These are phyloP conservation scores for Stegana nigrithorax DNA, from an alignment of 2,888 invertebrate species.

Conservation along the genomic window DNA sequence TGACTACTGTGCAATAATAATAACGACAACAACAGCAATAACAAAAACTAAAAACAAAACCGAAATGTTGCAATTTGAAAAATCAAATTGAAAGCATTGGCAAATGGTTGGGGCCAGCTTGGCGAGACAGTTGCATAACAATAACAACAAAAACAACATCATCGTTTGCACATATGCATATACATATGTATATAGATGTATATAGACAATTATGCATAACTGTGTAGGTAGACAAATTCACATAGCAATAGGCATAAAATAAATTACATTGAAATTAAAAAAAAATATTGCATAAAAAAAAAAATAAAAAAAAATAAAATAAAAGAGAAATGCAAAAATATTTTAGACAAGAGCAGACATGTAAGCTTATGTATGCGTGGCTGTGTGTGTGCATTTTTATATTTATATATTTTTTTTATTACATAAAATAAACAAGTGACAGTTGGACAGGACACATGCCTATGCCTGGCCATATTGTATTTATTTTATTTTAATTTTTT, in stretches of 20 bases:
- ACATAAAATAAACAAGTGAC: not conserved
- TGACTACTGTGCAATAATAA: too few relatives aligned
- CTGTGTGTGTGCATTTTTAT: not conserved
- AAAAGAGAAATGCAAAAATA: not conserved
- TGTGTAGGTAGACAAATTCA: conserved; percentile 36
- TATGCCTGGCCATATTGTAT: too few relatives aligned
- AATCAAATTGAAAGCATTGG: conserved; percentile 14
- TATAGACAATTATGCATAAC: conserved; percentile 38
- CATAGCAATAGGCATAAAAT: conserved; percentile 48
- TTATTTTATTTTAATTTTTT: too few relatives aligned
- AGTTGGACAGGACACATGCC: too few relatives aligned
- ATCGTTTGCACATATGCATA: not conserved
- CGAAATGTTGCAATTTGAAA: conserved; percentile 33
- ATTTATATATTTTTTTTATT: not conserved
- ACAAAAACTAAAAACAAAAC: conserved; percentile 30
- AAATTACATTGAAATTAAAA: conserved; percentile 59
- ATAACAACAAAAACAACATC: not conserved
- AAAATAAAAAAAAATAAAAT: not conserved
- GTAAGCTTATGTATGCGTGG: not conserved
- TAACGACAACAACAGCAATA: not conserved
- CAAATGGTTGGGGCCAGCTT: too few relatives aligned
- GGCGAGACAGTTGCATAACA: not conserved
- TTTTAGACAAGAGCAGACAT: not conserved
- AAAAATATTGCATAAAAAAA: conserved; percentile 41
- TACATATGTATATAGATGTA: conserved; percentile 16